These are phyloP conservation scores for Lagopus leucura DNA, from an alignment of 2,113 vertebrate genomes.

Conservation along the genomic window DNA sequence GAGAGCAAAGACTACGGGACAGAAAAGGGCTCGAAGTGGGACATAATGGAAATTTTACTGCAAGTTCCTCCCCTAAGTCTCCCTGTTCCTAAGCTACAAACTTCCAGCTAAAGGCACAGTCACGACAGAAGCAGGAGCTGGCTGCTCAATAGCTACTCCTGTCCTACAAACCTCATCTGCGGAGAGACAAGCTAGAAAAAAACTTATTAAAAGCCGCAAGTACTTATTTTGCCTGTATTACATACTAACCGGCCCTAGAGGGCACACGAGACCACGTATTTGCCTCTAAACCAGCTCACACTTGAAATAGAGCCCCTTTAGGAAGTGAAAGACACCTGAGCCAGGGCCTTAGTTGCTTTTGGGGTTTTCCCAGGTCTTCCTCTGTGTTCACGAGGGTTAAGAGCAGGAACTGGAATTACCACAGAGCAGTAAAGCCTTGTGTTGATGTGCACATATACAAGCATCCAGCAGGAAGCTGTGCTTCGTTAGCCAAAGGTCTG, in stretches of 20 bases:
- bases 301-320: accelerated
- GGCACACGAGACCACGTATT: slow-evolving; percentile 47
- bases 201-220: neutral
- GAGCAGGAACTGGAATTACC: neutral
- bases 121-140: neutral
- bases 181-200: neutral
- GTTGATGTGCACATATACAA: accelerated
- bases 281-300: neutral
- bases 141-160: neutral
- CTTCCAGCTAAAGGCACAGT: neutral
- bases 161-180: neutral
- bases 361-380: neutral
- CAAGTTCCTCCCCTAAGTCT: neutral
- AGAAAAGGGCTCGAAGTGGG: neutral
- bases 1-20: neutral
- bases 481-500: neutral
- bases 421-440: neutral
- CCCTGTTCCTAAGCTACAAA: neutral
- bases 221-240: neutral
- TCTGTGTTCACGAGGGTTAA: neutral
- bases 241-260: neutral
- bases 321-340: accelerated
- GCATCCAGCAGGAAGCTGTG: neutral
- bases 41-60: neutral
- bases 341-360: too few species aligned